A percentile compares a stretch with the other conserved stretches of the same genome.
Evolutionary conservation across 2,888 invertebrate species (phyloP).

Genomic region (Chirona hameri): DNA sequence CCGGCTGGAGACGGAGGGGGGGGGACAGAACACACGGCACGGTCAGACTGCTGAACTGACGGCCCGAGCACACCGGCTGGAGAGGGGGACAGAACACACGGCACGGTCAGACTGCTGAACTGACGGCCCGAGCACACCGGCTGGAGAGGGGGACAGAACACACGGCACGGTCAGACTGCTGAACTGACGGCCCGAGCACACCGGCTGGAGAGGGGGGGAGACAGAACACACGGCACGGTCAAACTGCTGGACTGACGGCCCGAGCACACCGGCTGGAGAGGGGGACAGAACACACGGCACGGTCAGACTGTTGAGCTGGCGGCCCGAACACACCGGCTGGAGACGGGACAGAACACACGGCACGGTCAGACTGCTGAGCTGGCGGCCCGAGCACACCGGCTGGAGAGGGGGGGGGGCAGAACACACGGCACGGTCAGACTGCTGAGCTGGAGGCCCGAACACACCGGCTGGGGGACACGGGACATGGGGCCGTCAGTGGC

Average conservation of each 20-base stretch:
- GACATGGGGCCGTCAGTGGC: no score
- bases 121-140: neutral
- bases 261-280: no score
- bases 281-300: slow-evolving; percentile 24
- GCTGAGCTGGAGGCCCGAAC: slow-evolving; percentile 52
- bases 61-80: neutral
- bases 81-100: no score
- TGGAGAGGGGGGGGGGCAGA: no score
- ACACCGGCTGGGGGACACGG: no score
- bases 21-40: slow-evolving; percentile 14
- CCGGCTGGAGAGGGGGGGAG: no score
- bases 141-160: no score
- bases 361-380: slow-evolving; percentile 60
- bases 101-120: slow-evolving; percentile 60
- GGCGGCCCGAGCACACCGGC: neutral
- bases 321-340: neutral
- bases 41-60: slow-evolving; percentile 59
- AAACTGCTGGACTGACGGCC: slow-evolving; percentile 57
- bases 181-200: slow-evolving; percentile 46
- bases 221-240: slow-evolving; percentile 43
- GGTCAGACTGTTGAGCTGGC: slow-evolving; percentile 59
- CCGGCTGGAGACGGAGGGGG: no score
- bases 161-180: slow-evolving; percentile 56
- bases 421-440: slow-evolving; percentile 51
- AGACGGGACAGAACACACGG: no score